Conservation (phyloP, 2,888 invertebrate genomes). For the Watsonalla binaria region DNA sequence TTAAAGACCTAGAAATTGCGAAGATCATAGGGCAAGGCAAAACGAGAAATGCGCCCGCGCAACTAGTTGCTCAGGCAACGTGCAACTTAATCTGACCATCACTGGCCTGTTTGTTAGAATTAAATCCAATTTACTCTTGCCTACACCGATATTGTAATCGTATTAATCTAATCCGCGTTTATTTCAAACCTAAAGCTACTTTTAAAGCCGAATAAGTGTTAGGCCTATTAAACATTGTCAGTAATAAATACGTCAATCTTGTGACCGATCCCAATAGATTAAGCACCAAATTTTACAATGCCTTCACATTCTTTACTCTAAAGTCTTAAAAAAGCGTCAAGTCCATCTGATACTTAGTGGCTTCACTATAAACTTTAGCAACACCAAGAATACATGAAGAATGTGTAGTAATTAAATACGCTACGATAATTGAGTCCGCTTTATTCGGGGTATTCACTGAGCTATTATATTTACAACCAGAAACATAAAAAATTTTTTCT, state of each 20-base stretch:
- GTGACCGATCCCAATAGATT: too few relatives aligned
- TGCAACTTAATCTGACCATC: slow-evolving; percentile 14
- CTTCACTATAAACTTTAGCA: too few relatives aligned
- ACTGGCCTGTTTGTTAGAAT: slow-evolving; percentile 9
- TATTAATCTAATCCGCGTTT: slow-evolving; percentile 9
- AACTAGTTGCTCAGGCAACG: slow-evolving; percentile 4
- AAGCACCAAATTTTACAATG: too few relatives aligned
- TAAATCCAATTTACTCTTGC: slow-evolving; percentile 12
- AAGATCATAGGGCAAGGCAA: neutral
- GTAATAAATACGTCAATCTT: neutral
- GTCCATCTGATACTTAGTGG: too few relatives aligned
- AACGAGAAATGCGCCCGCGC: slow-evolving; percentile 1
- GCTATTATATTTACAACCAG: too few relatives aligned
- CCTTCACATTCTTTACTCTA: too few relatives aligned
- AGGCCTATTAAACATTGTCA: neutral
- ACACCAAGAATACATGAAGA: too few relatives aligned
- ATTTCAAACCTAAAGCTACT: slow-evolving; percentile 1
- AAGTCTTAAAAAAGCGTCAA: too few relatives aligned
- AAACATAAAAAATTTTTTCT: too few relatives aligned
- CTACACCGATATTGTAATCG: slow-evolving; percentile 9
- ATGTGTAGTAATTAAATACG: too few relatives aligned
- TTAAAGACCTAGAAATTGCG: neutral
- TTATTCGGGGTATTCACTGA: too few relatives aligned
- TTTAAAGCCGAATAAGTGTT: slow-evolving; percentile 1
- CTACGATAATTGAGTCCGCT: too few relatives aligned